Evolutionary conservation across 2,113 vertebrate genomes (phyloP).

Genomic region (Scatophagus argus): DNA sequence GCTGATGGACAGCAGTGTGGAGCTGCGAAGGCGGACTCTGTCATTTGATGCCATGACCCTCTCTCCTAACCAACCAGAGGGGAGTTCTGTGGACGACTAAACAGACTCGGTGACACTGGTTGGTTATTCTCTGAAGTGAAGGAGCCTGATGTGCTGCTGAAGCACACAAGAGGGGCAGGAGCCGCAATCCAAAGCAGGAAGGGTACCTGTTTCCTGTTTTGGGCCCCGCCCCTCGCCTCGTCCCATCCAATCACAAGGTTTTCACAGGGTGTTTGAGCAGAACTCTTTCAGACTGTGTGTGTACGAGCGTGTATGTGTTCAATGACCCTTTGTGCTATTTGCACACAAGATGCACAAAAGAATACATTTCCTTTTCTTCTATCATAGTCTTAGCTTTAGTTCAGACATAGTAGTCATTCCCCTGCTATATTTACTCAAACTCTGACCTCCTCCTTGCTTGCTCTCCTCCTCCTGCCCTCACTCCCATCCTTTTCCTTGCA

Average conservation of each 20-base stretch:
- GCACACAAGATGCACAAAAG: conserved; percentile 68
- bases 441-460: conserved; percentile 53
- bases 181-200: conserved; percentile 24
- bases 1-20: conserved; percentile 82
- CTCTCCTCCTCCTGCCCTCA: conserved; percentile 23
- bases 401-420: conserved; percentile 48
- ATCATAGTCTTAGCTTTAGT: conserved; percentile 69
- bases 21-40: conserved; percentile 89
- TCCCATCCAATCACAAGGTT: conserved; percentile 44
- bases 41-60: conserved; percentile 90
- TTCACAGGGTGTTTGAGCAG: conserved; percentile 49
- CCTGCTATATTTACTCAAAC: conserved; percentile 64
- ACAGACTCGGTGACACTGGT: conserved; percentile 25
- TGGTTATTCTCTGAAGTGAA: conserved; percentile 73
- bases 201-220: conserved; percentile 36
- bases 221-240: conserved; percentile 21
- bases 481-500: conserved; percentile 33
- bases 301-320: conserved; percentile 47
- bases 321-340: conserved; percentile 57
- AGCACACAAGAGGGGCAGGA: conserved; percentile 61
- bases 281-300: conserved; percentile 40
- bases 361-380: conserved; percentile 60
- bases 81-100: conserved; percentile 78
- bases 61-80: conserved; percentile 85
- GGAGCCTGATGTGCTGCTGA: conserved; percentile 72